These are phyloP conservation scores for Cynocephalus volans DNA, from an alignment of 2,113 vertebrate species.

Conservation along the genomic window DNA sequence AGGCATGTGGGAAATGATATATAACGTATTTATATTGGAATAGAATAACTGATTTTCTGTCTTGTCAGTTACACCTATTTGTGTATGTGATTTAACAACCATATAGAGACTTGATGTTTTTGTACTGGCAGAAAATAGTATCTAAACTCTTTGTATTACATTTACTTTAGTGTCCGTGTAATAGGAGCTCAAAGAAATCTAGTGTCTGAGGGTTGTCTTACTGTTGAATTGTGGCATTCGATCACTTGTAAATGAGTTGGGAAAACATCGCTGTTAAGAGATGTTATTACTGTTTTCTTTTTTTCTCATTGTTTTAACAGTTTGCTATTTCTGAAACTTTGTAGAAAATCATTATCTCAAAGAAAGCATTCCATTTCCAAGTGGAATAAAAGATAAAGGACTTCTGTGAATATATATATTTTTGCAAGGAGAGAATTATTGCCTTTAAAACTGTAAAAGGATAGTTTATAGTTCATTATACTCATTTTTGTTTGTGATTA, in stretches of 20 bases:
- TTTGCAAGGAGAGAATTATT: neutral
- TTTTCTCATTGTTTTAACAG: constrained; percentile 6
- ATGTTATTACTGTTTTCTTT: neutral
- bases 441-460: constrained; percentile 35
- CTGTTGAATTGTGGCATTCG: constrained; percentile 35
- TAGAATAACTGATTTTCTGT: constrained; percentile 48
- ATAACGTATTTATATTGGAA: constrained; percentile 41
- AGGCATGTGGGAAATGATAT: constrained; percentile 6
- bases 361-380: constrained; percentile 23
- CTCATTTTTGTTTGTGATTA: constrained; percentile 11
- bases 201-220: constrained; percentile 53
- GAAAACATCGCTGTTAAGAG: constrained; percentile 45
- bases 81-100: constrained; percentile 38
- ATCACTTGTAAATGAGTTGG: neutral
- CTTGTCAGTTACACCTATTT: neutral
- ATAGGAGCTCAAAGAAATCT: constrained; percentile 58
- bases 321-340: constrained; percentile 22
- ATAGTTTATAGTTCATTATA: constrained; percentile 5
- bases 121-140: constrained; percentile 42
- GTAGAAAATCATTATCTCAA: constrained; percentile 45
- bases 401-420: neutral
- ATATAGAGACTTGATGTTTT: neutral
- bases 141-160: neutral
- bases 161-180: constrained; percentile 54
- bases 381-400: constrained; percentile 35